These are phyloP conservation scores for Nomada fucata DNA, from an alignment of 2,888 invertebrate species.

Conservation along the genomic window DNA sequence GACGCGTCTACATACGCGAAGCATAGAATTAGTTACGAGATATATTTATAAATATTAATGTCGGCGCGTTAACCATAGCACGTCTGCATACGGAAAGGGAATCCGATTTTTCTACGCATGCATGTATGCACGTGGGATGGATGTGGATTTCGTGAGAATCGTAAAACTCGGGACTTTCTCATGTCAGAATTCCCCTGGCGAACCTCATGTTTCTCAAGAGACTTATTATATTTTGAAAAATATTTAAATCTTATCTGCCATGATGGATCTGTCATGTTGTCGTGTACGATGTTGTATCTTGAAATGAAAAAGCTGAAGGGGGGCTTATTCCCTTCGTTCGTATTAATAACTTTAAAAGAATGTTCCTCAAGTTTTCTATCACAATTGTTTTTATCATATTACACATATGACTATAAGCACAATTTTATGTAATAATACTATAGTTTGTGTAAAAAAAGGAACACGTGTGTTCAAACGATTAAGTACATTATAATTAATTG, in stretches of 20 bases:
- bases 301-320: slow-evolving; percentile 17
- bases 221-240: slow-evolving; percentile 51
- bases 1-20: too few relatives aligned
- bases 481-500: not conserved
- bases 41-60: slow-evolving; percentile 42
- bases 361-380: not conserved
- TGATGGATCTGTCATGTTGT: slow-evolving; percentile 18
- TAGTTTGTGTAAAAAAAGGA: not conserved
- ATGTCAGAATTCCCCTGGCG: slow-evolving; percentile 42
- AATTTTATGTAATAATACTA: not conserved
- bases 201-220: slow-evolving; percentile 57
- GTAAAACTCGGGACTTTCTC: slow-evolving; percentile 36
- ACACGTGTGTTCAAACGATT: not conserved
- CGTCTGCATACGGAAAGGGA: slow-evolving; percentile 27
- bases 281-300: not conserved
- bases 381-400: not conserved
- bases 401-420: not conserved
- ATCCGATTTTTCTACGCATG: slow-evolving; percentile 32
- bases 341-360: not conserved
- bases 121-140: slow-evolving; percentile 29
- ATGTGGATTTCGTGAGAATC: slow-evolving; percentile 48
- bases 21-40: not conserved
- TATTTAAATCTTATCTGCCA: slow-evolving; percentile 31
- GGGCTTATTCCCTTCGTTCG: not conserved
- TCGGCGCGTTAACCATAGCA: slow-evolving; percentile 5